A percentile compares a stretch with the other conserved stretches of the same genome.
Conservation (phyloP, 1,140 invertebrate species). For the Bicyclus anynana region DNA sequence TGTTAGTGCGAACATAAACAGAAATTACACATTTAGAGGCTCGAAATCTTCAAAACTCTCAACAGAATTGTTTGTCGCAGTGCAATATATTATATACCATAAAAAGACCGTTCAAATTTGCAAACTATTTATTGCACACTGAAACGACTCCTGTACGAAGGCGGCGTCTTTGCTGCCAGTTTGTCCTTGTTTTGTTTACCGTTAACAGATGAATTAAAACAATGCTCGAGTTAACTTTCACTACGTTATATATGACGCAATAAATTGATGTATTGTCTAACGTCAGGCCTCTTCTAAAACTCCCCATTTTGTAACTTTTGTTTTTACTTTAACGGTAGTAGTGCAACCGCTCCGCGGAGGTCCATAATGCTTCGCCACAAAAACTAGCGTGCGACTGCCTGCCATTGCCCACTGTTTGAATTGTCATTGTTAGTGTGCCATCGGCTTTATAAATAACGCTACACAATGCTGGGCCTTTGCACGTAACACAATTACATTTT, state of each 20-base stretch:
- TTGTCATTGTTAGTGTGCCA: conserved; percentile 33
- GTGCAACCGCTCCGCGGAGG: conserved; percentile 43
- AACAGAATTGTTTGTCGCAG: conserved; percentile 9
- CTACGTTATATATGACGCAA: conserved; percentile 65
- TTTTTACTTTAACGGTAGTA: conserved; percentile 69
- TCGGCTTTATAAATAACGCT: conserved; percentile 19
- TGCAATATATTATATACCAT: conserved; percentile 19
- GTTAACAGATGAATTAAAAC: conserved; percentile 53
- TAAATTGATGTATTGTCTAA: conserved; percentile 51
- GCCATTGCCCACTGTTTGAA: conserved; percentile 44
- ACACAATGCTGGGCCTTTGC: conserved; percentile 40
- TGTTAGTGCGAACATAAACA: no score
- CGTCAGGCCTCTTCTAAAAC: conserved; percentile 32
- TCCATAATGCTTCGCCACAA: conserved; percentile 44
- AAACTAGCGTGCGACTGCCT: conserved; percentile 54
- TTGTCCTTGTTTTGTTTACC: conserved; percentile 53
- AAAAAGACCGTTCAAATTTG: conserved; percentile 46
- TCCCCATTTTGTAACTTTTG: conserved; percentile 44
- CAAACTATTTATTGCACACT: conserved; percentile 51
- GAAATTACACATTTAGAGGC: not conserved
- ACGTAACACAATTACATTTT: conserved; percentile 49
- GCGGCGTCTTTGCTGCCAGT: conserved; percentile 38
- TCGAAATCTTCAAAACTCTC: conserved; percentile 11
- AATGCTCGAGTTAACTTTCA: conserved; percentile 59
- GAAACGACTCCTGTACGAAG: conserved; percentile 53